Base-by-base conservation (phyloP, 1,140 invertebrate genomes). In the Lineus longissimus region DNA sequence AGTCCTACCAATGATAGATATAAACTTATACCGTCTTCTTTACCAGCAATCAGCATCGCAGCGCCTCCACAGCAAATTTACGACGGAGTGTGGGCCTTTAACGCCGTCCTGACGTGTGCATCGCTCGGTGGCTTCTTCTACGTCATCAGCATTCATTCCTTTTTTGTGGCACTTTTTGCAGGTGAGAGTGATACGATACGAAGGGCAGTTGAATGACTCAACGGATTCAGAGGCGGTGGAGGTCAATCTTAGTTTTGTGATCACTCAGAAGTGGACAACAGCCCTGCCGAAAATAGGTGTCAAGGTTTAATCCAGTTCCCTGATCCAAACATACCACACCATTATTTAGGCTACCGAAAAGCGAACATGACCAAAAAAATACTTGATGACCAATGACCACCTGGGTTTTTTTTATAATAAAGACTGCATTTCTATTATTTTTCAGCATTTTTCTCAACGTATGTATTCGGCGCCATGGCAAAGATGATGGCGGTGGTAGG, bases 381-480 rank as follows among this genome's bases (percentile, higher is more conserved):
- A 51, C 9, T 4, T 19, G n/a, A 7, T 4, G n/a, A 7, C 4
- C 25, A n/a, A n/a, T n/a, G n/a, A n/a, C n/a, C n/a, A n/a, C n/a
- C n/a, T n/a, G n/a, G n/a, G n/a, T n/a, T n/a, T n/a, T n/a, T n/a
- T n/a, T n/a, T n/a, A n/a, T n/a, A n/a, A n/a, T n/a, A n/a, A n/a
- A n/a, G n/a, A n/a, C n/a, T n/a, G n/a, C n/a, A n/a, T n/a, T n/a
- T n/a, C n/a, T 23, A 7, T 51, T 51, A 7, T 51, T 7, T 51
- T 51, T 51, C 47, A 51, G 47, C 47, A 27, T 23, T 51, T 23
- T 51, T 51, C 25, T 51, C 47, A 9, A 51, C 47, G 47, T 51
- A 23, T 19, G n/a, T 51, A 7, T 51, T 51, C 25, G 47, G 47
- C 6, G 47, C 47, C 19, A 23, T 51, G 25, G 47, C 19, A 4